Base-by-base conservation (phyloP, 1,140 invertebrate species). In the Bombus vancouverensis region DNA sequence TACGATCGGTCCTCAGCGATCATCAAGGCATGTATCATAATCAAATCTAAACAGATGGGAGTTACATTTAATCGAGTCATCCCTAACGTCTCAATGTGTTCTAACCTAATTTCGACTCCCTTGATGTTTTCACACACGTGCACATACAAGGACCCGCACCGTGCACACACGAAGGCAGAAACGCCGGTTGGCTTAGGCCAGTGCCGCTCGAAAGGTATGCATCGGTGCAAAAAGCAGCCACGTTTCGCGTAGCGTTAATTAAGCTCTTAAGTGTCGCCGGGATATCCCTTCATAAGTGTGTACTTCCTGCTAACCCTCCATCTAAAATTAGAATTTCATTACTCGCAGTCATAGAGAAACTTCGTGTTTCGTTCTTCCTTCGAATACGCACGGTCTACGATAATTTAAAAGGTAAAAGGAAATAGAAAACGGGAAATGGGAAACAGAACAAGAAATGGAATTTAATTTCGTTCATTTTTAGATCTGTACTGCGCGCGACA, bases 31-130 rank as follows among this genome's bases (percentile, higher is more conserved):
- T 83, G 87, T 83, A 85, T 83, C 71, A 80, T 91, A 90, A 92
- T 92, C 89, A 88, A 92, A 92, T 92, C 86, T 88, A 93, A 93
- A 92, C 91, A 92, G 91, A 93, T 91, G 90, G 85, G 87, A 90
- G 84, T 88, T 92, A 81, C 87, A 72, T 91, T 89, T 92, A 92
- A 93, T 93, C 88, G 89, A 93, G 91, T 92, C 85, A 88, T 82
- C 85, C 86, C 71, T 77, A 78, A 85, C 84, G 85, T 91, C 89
- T 88, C 88, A 81, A 78, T 68, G 87, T 86, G 86, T 83, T 77
- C 83, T 87, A 92, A 92, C 90, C 88, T 85, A 91, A 91, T 92
- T 91, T 84, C 83, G 80, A 81, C 73, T 92, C 86, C 83, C 87
- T 76, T 74, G 89, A 81, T 87, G 57, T 68, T 71, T 53, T 79